phyloP scores from a whole-genome alignment of 1,140 invertebrate genomes.

The Adelges cooleyi region DNA sequence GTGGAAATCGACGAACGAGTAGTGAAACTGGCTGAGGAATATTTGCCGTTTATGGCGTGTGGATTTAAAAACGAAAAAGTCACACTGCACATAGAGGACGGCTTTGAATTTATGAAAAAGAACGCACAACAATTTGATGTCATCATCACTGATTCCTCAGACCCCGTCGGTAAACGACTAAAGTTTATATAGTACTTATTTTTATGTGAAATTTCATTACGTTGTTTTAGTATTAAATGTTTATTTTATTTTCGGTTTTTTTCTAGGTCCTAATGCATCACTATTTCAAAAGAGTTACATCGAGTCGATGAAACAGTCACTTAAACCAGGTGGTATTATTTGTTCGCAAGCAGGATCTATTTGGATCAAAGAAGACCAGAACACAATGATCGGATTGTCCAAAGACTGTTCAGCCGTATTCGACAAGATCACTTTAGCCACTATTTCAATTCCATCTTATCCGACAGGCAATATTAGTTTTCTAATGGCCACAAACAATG shows the following conservation, averaged over 20 bases:
- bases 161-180: conserved; percentile 66
- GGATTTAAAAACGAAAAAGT: conserved; percentile 77
- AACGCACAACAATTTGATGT: conserved; percentile 82
- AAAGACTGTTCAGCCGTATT: conserved; percentile 66
- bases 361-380: conserved; percentile 61
- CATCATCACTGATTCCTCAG: conserved; percentile 94
- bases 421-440: conserved; percentile 61
- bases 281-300: conserved; percentile 81
- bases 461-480: conserved; percentile 94
- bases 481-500: conserved; percentile 58
- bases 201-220: neutral
- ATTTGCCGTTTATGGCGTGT: conserved; percentile 77
- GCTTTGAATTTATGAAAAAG: conserved; percentile 83
- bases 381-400: conserved; percentile 64
- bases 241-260: neutral
- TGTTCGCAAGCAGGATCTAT: conserved; percentile 87
- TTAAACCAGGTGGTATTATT: conserved; percentile 75
- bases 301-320: conserved; percentile 64
- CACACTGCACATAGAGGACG: conserved; percentile 75
- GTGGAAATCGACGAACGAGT: conserved; percentile 93
- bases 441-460: conserved; percentile 85
- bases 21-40: conserved; percentile 78
- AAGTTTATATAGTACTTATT: too few relatives aligned
- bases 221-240: neutral
- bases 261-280: conserved; percentile 53